Evolutionary conservation across 2,888 invertebrate species (phyloP).

Genomic region (Sarcophaga subvicina): DNA sequence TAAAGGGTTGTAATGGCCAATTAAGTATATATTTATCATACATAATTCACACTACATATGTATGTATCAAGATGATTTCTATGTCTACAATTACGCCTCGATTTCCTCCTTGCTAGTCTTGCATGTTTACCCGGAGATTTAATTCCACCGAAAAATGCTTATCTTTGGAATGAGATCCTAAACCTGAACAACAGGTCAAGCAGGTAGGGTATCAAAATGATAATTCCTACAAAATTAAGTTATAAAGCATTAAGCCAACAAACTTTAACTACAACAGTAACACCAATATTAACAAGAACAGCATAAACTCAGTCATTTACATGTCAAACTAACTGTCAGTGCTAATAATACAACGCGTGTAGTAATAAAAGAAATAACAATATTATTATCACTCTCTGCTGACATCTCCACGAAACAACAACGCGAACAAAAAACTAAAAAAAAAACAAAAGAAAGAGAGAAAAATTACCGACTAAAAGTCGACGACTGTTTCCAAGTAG

Average conservation of each 20-base stretch:
- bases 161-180: background rate
- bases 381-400: slow-evolving; percentile 72
- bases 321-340: slow-evolving; percentile 73
- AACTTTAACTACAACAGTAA: slow-evolving; percentile 10
- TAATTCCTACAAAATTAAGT: slow-evolving; percentile 13
- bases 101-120: no score
- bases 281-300: slow-evolving; percentile 42
- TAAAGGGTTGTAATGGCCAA: no score
- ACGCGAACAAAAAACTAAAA: background rate
- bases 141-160: background rate
- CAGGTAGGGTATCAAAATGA: slow-evolving; percentile 22
- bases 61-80: no score
- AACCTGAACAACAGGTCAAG: background rate
- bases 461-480: background rate
- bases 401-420: slow-evolving; percentile 53
- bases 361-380: slow-evolving; percentile 72
- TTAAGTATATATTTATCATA: no score
- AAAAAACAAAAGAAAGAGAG: slow-evolving; percentile 27
- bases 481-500: slow-evolving; percentile 6
- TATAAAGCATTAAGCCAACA: slow-evolving; percentile 46
- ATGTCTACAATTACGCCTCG: no score
- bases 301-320: slow-evolving; percentile 72
- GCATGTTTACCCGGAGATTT: background rate
- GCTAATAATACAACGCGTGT: slow-evolving; percentile 71
- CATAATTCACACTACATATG: no score